A percentile compares a stretch with the other conserved stretches of the same genome.
phyloP scores from a whole-genome alignment of 2,113 vertebrate genomes.

The Steatornis caripensis region DNA sequence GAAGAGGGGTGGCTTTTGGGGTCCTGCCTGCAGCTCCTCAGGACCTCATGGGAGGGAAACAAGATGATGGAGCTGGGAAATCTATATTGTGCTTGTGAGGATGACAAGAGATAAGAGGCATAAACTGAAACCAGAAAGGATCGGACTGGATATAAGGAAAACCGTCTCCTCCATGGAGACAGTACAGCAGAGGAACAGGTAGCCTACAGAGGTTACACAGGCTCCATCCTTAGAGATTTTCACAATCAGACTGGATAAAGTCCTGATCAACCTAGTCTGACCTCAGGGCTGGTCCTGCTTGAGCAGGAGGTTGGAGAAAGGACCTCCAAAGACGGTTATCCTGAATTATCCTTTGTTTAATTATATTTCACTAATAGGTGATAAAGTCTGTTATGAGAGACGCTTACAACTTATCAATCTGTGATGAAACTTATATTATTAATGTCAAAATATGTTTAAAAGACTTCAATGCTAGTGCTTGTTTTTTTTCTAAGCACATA shows the following conservation, averaged over 20 bases:
- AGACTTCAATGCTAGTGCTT: neutral
- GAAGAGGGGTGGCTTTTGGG: neutral
- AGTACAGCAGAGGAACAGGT: fast-evolving
- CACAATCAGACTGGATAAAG: neutral
- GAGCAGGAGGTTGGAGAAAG: neutral
- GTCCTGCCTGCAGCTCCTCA: neutral
- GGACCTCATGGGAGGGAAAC: neutral
- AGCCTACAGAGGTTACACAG: neutral
- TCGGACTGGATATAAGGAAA: neutral
- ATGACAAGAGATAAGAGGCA: neutral
- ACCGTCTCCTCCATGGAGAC: neutral
- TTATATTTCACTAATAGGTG: neutral
- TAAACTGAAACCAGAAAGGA: neutral
- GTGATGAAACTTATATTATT: neutral
- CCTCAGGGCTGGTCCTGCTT: neutral
- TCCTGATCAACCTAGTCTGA: neutral
- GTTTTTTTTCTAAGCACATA: neutral
- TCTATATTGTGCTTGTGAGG: neutral
- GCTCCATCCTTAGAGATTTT: neutral
- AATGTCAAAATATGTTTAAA: neutral
- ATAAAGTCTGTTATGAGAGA: neutral
- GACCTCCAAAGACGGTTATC: neutral
- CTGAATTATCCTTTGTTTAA: neutral
- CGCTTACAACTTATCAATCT: neutral
- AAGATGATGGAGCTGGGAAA: neutral